phyloP scores from a whole-genome alignment of 2,797 vertebrate species.

The Ficedula albicollis region DNA sequence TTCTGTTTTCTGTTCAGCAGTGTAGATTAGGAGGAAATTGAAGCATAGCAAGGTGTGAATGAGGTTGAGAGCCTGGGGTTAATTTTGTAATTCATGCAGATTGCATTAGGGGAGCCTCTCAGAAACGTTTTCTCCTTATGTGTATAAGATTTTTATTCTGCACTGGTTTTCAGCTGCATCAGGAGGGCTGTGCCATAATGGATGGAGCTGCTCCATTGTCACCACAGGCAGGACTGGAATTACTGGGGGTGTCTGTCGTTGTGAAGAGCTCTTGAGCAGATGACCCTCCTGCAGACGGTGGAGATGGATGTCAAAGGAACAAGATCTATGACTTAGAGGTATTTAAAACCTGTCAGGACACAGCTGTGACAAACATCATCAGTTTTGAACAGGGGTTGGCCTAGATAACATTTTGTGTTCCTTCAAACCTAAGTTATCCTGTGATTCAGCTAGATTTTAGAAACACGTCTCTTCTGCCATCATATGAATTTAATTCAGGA shows the following conservation, averaged over 20 bases:
- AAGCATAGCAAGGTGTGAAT: neutral
- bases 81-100: neutral
- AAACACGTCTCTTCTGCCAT: neutral
- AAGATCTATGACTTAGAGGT: neutral
- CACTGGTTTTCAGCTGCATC: neutral
- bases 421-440: neutral
- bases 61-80: neutral
- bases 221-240: neutral
- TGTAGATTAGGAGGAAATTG: neutral
- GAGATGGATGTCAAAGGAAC: neutral
- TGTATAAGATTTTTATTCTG: neutral
- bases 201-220: neutral
- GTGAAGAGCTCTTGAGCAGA: neutral
- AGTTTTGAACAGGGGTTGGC: neutral
- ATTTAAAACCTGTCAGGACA: neutral
- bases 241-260: neutral
- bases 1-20: neutral
- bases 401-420: neutral
- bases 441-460: neutral
- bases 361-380: neutral
- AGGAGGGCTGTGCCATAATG: neutral
- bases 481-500: neutral
- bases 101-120: neutral
- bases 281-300: neutral
- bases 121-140: neutral